Base-by-base conservation (phyloP, 2,113 vertebrate species). In the Phoxinus phoxinus region DNA sequence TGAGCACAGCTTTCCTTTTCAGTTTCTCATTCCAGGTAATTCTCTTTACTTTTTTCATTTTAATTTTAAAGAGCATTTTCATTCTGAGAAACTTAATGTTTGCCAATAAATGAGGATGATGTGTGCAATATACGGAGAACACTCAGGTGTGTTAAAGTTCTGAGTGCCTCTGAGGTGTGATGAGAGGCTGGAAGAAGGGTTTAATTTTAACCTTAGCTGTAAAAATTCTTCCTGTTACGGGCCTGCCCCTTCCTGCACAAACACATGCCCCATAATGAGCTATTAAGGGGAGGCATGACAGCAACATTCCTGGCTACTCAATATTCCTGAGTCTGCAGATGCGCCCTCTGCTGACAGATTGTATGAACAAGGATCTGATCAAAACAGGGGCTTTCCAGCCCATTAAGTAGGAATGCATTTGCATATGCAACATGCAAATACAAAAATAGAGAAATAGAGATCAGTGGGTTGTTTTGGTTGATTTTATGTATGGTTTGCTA, bases 11-110 rank as follows among this genome's bases (percentile, higher is more conserved):
- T 98, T 98, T 61, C 94, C 97, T 0, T 99, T 99, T 95, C 98
- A 97, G 94, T 99, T 99, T 90, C 92, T 97, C 83, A 95, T 99
- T 88, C 97, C 98, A 95, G 96, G 98, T 99, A 93, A 88, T 21
- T 72, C 3, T 63, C 23, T 65, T 46, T 2, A 0, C 9, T 41
- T 41, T 7, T 41, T 41, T 41, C 6, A 41, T 41, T 41, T 41
- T 2, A 2, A 41, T 41, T 41, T 41, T 41, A 27, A 58, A 56
- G 44, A 32, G 21, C 12, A 23, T 81, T 65, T 67, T 51, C 61
- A 4, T 30, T 69, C 1, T 1, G 80, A 23, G 80, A 27, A 63
- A 46, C 17, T 8, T 17, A 48, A 53, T 82, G 63, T 30, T 81
- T 30, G 79, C 2, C 17, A 32, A 67, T 67, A 65, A 44, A 35